Percentiles rank a stretch among this genome's conserved stretches.
Evolutionary conservation across 2,888 invertebrate species (phyloP).

Genomic region (Epicampocera succincta): DNA sequence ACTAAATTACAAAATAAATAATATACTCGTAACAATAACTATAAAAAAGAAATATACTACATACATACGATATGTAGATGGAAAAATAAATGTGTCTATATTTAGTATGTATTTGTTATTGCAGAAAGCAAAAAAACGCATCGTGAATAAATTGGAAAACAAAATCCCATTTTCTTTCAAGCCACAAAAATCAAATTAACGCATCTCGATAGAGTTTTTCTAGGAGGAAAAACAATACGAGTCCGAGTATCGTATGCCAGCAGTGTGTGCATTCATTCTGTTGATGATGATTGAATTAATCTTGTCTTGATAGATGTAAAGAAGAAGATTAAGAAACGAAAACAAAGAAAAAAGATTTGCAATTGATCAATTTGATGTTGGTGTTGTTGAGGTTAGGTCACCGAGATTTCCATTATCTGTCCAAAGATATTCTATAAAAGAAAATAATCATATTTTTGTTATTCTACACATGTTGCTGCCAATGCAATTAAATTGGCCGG

Average conservation of each 20-base stretch:
- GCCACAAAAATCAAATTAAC: slow-evolving; percentile 67
- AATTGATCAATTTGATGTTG: slow-evolving; percentile 51
- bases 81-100: slow-evolving; percentile 26
- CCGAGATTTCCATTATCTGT: slow-evolving; percentile 60
- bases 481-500: slow-evolving; percentile 66
- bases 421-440: slow-evolving; percentile 49
- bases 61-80: too few relatives aligned
- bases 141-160: slow-evolving; percentile 53
- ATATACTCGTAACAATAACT: too few relatives aligned
- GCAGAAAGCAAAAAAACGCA: slow-evolving; percentile 42
- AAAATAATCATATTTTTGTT: slow-evolving; percentile 29
- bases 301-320: slow-evolving; percentile 15
- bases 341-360: slow-evolving; percentile 2
- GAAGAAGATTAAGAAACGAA: background rate
- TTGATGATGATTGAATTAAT: slow-evolving; percentile 50
- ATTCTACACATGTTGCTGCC: slow-evolving; percentile 12
- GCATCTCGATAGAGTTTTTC: slow-evolving; percentile 51
- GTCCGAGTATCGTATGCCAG: background rate
- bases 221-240: slow-evolving; percentile 13
- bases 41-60: slow-evolving; percentile 13
- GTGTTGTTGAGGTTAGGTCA: slow-evolving; percentile 67
- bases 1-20: slow-evolving; percentile 8
- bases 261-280: slow-evolving; percentile 19
- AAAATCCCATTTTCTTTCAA: slow-evolving; percentile 60
- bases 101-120: slow-evolving; percentile 24